Percentiles rank a stretch among this genome's conserved stretches.
phyloP scores from a whole-genome alignment of 1,140 invertebrate genomes.

The Drosophila subpulchrella region DNA sequence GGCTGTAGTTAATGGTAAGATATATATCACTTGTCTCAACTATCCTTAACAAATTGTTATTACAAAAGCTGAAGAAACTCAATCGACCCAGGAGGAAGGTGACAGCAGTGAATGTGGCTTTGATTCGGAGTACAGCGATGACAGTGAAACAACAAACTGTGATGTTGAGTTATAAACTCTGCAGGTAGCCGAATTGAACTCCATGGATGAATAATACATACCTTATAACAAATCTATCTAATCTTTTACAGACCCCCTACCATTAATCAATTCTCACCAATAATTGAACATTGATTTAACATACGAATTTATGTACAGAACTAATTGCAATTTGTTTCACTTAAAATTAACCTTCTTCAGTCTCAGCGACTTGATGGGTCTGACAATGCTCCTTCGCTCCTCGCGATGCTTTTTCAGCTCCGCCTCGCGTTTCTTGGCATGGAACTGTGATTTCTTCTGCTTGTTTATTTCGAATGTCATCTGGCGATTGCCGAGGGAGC shows the following conservation, averaged over 20 bases:
- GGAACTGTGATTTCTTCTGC: slow-evolving; percentile 85
- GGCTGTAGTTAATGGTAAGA: neutral
- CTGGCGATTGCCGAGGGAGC: slow-evolving; percentile 88
- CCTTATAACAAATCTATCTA: neutral
- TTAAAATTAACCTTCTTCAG: slow-evolving; percentile 84
- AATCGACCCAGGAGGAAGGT: neutral
- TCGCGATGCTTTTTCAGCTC: slow-evolving; percentile 88
- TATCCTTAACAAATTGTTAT: too few species aligned
- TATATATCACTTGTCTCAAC: neutral
- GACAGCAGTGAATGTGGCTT: slow-evolving; percentile 13
- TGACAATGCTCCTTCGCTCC: slow-evolving; percentile 89
- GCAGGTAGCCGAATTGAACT: slow-evolving; percentile 6
- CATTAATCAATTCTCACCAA: neutral
- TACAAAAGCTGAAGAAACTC: neutral
- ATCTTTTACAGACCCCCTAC: neutral
- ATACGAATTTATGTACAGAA: slow-evolving; percentile 55
- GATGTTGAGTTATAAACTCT: slow-evolving; percentile 4
- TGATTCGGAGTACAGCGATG: slow-evolving; percentile 8
- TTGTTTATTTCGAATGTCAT: slow-evolving; percentile 89
- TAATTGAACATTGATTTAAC: slow-evolving; percentile 34
- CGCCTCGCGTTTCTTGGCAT: slow-evolving; percentile 85
- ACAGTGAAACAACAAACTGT: neutral
- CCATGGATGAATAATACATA: neutral
- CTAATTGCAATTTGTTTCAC: slow-evolving; percentile 50
- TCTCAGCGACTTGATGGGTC: slow-evolving; percentile 86